Evolutionary conservation across 2,797 vertebrate species (phyloP).

Genomic region (Sorex maritimensis): DNA sequence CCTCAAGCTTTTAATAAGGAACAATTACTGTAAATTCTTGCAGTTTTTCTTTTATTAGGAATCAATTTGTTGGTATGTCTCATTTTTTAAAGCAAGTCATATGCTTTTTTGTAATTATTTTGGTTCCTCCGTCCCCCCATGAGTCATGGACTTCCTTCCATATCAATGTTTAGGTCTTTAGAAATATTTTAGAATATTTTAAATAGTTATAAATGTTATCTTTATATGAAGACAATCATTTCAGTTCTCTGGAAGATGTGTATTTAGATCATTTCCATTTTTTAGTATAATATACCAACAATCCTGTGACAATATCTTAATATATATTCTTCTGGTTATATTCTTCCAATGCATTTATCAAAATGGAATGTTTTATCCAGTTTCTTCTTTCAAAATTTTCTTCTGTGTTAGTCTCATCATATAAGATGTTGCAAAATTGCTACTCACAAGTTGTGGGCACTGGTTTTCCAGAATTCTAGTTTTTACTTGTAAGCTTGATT

Average conservation of each 20-base stretch:
- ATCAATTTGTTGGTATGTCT: conserved; percentile 10
- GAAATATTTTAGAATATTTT: conserved; percentile 20
- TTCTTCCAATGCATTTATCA: conserved; percentile 61
- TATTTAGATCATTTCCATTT: conserved; percentile 69
- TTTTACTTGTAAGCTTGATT: conserved; percentile 71
- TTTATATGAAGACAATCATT: conserved; percentile 58
- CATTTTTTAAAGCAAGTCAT: conserved; percentile 8
- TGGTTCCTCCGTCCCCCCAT: neutral
- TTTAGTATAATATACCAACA: conserved; percentile 45
- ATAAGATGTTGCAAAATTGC: conserved; percentile 58
- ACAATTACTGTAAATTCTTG: conserved; percentile 14
- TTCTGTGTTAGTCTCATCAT: conserved; percentile 31
- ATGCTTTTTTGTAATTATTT: neutral
- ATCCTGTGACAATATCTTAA: conserved; percentile 54
- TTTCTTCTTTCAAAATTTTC: conserved; percentile 56
- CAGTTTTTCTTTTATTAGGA: neutral
- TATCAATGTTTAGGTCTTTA: conserved; percentile 64
- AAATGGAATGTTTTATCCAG: conserved; percentile 45
- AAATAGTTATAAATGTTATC: conserved; percentile 49
- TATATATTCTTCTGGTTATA: conserved; percentile 65
- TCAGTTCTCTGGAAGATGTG: conserved; percentile 34
- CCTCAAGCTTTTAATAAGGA: conserved; percentile 4
- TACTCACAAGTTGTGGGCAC: neutral
- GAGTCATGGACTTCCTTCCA: conserved; percentile 44
- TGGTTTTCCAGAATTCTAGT: conserved; percentile 60